Conservation (phyloP, 2,113 vertebrate genomes). For the Clupea harengus region DNA sequence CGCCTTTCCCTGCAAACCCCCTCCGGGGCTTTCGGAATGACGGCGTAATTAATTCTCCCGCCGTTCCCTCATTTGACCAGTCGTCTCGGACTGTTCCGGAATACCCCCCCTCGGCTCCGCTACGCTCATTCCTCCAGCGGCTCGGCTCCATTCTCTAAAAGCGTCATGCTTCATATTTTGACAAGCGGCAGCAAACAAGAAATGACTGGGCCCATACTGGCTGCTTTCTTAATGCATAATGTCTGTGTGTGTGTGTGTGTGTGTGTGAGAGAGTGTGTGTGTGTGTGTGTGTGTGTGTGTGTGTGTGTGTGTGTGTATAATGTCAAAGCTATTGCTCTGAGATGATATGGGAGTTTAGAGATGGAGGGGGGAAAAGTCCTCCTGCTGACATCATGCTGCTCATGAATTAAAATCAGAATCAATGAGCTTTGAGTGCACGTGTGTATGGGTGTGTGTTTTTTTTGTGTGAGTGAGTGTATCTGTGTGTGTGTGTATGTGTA, state of each 20-base stretch:
- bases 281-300: too few species aligned
- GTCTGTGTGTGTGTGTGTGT: too few species aligned
- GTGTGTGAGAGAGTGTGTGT: too few species aligned
- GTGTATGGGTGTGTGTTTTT: neutral
- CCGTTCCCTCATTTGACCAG: neutral
- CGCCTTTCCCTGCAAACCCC: too few species aligned
- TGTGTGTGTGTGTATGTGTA: neutral
- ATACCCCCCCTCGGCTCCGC: neutral
- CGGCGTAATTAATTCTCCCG: neutral
- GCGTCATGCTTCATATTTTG: conserved; percentile 9
- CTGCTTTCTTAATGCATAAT: neutral
- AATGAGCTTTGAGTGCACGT: neutral
- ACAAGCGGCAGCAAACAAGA: conserved; percentile 8
- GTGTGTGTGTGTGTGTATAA: too few species aligned
- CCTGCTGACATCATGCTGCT: neutral
- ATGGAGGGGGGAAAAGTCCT: neutral
- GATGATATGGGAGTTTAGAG: neutral
- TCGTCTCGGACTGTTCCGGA: neutral
- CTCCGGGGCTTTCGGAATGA: neutral
- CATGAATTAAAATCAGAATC: neutral
- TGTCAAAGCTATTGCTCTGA: neutral
- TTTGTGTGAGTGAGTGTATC: neutral
- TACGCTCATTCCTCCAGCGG: neutral
- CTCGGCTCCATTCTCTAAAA: neutral
- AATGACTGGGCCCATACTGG: neutral